phyloP scores from a whole-genome alignment of 2,888 invertebrate genomes.

The Taenaris catops region DNA sequence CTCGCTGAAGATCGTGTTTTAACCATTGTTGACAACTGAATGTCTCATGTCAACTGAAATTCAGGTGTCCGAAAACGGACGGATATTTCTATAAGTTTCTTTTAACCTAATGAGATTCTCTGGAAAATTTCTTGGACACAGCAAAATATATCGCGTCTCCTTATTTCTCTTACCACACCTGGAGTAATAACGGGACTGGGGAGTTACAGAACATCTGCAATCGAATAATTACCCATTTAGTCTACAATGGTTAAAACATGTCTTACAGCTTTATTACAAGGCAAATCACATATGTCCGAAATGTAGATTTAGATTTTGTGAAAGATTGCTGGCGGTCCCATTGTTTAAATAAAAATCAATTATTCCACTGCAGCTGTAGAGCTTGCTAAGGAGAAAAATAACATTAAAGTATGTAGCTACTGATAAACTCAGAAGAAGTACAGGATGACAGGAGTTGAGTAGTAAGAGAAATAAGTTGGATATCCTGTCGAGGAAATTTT shows the following conservation, averaged over 20 bases:
- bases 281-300: slow-evolving; percentile 53
- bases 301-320: slow-evolving; percentile 41
- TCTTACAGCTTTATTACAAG: slow-evolving; percentile 67
- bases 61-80: slow-evolving; percentile 71
- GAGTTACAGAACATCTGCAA: slow-evolving; percentile 64
- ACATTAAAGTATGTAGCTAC: slow-evolving; percentile 44
- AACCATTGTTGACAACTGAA: slow-evolving; percentile 77
- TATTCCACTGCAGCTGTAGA: slow-evolving; percentile 78
- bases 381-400: slow-evolving; percentile 67
- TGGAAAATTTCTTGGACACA: slow-evolving; percentile 70
- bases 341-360: slow-evolving; percentile 49
- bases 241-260: slow-evolving; percentile 80
- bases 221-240: slow-evolving; percentile 72
- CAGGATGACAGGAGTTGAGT: slow-evolving; percentile 39
- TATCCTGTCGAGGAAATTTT: slow-evolving; percentile 70
- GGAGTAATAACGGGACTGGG: slow-evolving; percentile 50
- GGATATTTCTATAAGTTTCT: slow-evolving; percentile 48
- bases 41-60: slow-evolving; percentile 79
- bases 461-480: slow-evolving; percentile 73
- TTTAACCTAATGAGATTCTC: slow-evolving; percentile 43
- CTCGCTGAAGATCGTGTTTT: slow-evolving; percentile 79
- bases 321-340: slow-evolving; percentile 59
- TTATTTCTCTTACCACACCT: slow-evolving; percentile 69
- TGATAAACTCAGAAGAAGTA: slow-evolving; percentile 31
- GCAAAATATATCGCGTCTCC: slow-evolving; percentile 38